Evolutionary conservation across 2,888 invertebrate genomes (phyloP).

Genomic region (Drosophila aldrichi): DNA sequence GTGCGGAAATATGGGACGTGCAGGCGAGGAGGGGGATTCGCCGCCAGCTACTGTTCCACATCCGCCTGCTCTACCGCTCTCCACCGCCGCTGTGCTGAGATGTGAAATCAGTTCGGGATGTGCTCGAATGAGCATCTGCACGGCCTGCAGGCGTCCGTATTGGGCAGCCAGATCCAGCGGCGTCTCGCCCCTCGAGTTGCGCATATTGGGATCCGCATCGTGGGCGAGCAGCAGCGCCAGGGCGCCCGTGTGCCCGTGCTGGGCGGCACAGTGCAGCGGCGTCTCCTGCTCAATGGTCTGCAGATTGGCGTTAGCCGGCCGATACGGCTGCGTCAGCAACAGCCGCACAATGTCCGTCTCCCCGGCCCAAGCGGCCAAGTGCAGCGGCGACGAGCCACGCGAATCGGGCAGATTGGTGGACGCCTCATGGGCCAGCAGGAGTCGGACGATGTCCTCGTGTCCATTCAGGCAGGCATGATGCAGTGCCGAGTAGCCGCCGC

Average conservation of each 20-base stretch:
- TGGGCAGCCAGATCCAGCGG: constrained; percentile 97
- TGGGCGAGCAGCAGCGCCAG: constrained; percentile 93
- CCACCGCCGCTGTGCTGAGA: constrained; percentile 86
- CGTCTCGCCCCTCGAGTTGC: constrained; percentile 95
- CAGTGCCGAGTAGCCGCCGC: constrained; percentile 96
- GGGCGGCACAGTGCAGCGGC: constrained; percentile 96
- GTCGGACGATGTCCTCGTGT: constrained; percentile 94
- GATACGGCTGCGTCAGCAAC: constrained; percentile 92
- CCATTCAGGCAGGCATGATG: constrained; percentile 98
- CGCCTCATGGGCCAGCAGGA: constrained; percentile 92
- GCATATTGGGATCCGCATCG: constrained; percentile 94
- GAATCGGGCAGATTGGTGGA: constrained; percentile 95
- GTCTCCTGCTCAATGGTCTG: constrained; percentile 96
- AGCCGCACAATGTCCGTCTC: constrained; percentile 94
- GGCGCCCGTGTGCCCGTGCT: constrained; percentile 95
- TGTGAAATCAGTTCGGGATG: constrained; percentile 93
- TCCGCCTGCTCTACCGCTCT: constrained; percentile 26
- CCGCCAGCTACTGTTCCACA: constrained; percentile 36
- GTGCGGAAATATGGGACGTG: constrained; percentile 85
- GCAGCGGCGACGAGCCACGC: constrained; percentile 96
- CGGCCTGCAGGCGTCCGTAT: constrained; percentile 93
- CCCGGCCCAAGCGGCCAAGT: constrained; percentile 97
- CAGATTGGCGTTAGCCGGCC: constrained; percentile 93
- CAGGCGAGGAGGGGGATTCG: constrained; percentile 75
- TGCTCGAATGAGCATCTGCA: constrained; percentile 93